These are phyloP conservation scores for Bombus vancouverensis DNA, from an alignment of 1,140 invertebrate species.

Conservation along the genomic window DNA sequence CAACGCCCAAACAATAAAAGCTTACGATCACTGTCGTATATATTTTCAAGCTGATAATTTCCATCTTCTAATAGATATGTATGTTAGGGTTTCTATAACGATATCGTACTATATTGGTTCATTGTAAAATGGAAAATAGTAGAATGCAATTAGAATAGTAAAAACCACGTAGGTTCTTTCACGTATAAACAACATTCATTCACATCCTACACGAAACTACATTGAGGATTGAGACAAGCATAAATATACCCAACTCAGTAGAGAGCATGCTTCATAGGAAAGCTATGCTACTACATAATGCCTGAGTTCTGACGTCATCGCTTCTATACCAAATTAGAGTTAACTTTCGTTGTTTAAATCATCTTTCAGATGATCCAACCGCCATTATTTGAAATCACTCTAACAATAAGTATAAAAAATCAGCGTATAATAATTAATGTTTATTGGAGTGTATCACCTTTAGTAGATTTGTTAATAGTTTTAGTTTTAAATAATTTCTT, in stretches of 20 bases:
- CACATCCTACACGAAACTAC: not conserved
- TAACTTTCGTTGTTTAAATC: slow-evolving; percentile 21
- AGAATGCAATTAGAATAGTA: not conserved
- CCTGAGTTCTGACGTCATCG: slow-evolving; percentile 46
- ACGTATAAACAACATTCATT: not conserved
- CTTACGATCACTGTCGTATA: slow-evolving; percentile 15
- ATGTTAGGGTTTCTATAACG: not conserved
- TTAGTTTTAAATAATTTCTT: not conserved
- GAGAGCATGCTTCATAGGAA: not conserved
- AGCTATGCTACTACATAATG: slow-evolving; percentile 12
- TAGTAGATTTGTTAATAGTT: not conserved
- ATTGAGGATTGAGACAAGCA: not conserved
- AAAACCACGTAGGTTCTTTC: not conserved
- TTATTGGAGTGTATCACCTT: not conserved
- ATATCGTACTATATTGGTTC: not conserved
- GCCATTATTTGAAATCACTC: not conserved
- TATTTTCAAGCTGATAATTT: not conserved
- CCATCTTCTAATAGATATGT: slow-evolving; percentile 3
- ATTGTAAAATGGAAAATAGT: not conserved
- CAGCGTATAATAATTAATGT: not conserved
- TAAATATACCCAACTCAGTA: slow-evolving; percentile 45
- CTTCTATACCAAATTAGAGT: slow-evolving; percentile 15
- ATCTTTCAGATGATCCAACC: not conserved
- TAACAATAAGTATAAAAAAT: not conserved
- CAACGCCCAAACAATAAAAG: slow-evolving; percentile 84